A percentile compares a stretch with the other conserved stretches of the same genome.
Evolutionary conservation across 2,113 vertebrate species (phyloP).

Genomic region (Leptodactylus fuscus): DNA sequence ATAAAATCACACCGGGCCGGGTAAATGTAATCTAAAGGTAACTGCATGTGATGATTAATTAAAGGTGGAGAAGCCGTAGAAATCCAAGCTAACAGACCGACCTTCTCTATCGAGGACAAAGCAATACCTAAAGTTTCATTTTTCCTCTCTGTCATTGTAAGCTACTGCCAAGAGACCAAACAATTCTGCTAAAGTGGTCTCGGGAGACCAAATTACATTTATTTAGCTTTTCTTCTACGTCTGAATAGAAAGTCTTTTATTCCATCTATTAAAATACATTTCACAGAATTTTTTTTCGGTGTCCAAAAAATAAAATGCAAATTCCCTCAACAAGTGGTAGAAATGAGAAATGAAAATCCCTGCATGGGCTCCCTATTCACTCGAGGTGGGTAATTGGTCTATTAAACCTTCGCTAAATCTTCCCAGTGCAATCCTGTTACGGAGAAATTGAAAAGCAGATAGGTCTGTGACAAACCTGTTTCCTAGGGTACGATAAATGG

Average conservation of each 20-base stretch:
- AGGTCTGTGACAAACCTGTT: slow-evolving; percentile 4
- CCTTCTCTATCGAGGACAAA: neutral
- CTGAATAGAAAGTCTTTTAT: slow-evolving; percentile 17
- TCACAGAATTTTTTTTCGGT: neutral
- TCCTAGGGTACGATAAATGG: slow-evolving; percentile 1
- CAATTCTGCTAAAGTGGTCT: neutral
- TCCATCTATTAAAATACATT: neutral
- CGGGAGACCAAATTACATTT: neutral
- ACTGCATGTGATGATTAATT: neutral
- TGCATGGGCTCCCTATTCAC: slow-evolving; percentile 16
- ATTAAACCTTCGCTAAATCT: slow-evolving; percentile 13
- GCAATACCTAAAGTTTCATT: neutral
- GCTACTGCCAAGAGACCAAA: neutral
- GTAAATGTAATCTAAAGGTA: no score
- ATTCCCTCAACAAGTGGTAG: slow-evolving; percentile 17
- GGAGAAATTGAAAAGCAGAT: neutral
- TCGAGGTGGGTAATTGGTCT: slow-evolving; percentile 41
- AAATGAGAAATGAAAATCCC: slow-evolving; percentile 28
- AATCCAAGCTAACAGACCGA: neutral
- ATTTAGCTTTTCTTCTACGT: neutral
- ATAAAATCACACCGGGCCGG: no score
- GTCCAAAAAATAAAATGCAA: slow-evolving; percentile 22
- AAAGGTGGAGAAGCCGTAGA: neutral
- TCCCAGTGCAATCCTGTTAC: slow-evolving; percentile 21
- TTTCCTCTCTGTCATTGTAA: neutral